Evolutionary conservation across 92 coral and sea anemone genomes (phyloP).

Genomic region (Porites rus): DNA sequence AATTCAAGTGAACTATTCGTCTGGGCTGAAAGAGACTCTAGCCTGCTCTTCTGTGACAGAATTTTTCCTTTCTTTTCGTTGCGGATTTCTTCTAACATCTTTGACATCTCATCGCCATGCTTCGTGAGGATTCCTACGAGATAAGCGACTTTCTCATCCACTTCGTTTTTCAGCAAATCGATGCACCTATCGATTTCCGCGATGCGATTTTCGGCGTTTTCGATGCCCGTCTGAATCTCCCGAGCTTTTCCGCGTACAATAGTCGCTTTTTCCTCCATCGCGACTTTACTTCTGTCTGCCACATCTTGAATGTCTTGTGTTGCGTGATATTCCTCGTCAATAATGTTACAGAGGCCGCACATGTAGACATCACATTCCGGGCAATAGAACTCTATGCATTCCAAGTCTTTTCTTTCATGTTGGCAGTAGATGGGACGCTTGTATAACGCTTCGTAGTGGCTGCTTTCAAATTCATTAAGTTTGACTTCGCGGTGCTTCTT

Average conservation of each 20-base stretch:
- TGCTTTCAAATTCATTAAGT: constrained; percentile 58
- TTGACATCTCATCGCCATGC: constrained; percentile 81
- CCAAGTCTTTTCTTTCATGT: constrained; percentile 61
- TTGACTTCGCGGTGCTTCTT: constrained; percentile 67
- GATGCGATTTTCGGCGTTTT: constrained; percentile 20
- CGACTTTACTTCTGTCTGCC: constrained; percentile 43
- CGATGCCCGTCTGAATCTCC: constrained; percentile 54
- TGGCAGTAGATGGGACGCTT: constrained; percentile 66
- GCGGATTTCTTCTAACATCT: constrained; percentile 72
- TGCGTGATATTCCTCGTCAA: constrained; percentile 71
- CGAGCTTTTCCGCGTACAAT: constrained; percentile 53
- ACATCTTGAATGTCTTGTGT: constrained; percentile 62
- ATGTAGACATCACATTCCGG: constrained; percentile 75
- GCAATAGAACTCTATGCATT: constrained; percentile 76
- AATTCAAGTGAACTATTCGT: constrained; percentile 70
- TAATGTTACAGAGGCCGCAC: constrained; percentile 78
- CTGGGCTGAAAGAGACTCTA: constrained; percentile 63
- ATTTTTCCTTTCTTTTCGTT: constrained; percentile 76
- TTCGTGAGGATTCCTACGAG: constrained; percentile 64
- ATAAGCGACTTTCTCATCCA: constrained; percentile 69
- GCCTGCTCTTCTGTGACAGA: constrained; percentile 58
- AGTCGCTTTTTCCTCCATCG: constrained; percentile 32
- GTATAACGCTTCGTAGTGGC: constrained; percentile 61
- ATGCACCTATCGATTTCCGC: constrained; percentile 75
- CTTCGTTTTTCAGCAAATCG: constrained; percentile 69